phyloP scores from a whole-genome alignment of 2,113 vertebrate species.

The Pedetes capensis region DNA sequence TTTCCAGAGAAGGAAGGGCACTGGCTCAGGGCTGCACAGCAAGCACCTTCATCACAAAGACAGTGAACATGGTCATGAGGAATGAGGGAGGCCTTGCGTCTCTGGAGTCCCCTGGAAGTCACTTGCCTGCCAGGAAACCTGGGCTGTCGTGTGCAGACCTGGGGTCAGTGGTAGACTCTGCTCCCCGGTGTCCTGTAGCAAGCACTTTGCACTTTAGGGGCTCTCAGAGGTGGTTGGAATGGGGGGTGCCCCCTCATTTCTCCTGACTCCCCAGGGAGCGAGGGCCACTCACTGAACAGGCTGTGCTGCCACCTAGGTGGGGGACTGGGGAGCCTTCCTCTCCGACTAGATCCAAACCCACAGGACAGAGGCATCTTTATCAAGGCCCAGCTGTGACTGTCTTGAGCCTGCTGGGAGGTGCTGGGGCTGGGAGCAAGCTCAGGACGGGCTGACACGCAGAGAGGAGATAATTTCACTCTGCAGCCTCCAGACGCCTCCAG shows the following conservation, averaged over 20 bases:
- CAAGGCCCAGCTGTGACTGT: slow-evolving; percentile 63
- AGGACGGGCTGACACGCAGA: slow-evolving; percentile 79
- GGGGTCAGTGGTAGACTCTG: background rate
- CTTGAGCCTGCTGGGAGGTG: slow-evolving; percentile 65
- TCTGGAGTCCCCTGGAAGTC: background rate
- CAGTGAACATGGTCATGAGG: background rate
- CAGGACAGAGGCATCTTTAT: slow-evolving; percentile 42
- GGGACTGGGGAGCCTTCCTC: background rate
- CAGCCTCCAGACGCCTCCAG: slow-evolving; percentile 74
- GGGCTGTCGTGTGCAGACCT: background rate
- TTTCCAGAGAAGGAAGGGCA: background rate
- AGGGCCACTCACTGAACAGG: background rate
- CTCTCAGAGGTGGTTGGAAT: background rate
- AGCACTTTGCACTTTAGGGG: background rate
- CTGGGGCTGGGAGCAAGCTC: slow-evolving; percentile 51
- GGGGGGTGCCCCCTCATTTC: background rate
- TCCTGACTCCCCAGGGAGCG: background rate
- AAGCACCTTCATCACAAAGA: background rate
- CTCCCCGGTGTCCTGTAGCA: background rate
- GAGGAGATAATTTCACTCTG: slow-evolving; percentile 79
- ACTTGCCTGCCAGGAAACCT: background rate
- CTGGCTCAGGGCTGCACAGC: background rate
- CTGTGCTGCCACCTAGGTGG: background rate
- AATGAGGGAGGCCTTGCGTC: background rate
- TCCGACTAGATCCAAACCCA: background rate